Evolutionary conservation across 2,797 vertebrate species (phyloP), one percentile per base, ranked within the genome.

Genomic region (Avahi laniger): DNA sequence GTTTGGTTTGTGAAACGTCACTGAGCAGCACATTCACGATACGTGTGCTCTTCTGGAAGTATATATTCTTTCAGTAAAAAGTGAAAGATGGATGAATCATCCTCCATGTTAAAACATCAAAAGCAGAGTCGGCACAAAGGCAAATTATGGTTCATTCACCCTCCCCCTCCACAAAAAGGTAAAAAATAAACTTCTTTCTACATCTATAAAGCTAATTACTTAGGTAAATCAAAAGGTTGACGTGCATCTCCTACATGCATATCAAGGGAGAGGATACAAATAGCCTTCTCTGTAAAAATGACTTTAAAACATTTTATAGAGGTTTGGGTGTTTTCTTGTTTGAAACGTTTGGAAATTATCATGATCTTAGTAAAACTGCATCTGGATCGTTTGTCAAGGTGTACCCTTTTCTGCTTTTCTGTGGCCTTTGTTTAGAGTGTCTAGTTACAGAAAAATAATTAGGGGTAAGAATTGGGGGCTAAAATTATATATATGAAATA

Each of bases 381-480:
- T 24, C 41, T 89, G 52, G 43, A 59, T 38, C 24, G 18, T 88
- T 65, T 79, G 22, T 92, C 87, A 35, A 38, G 48, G 41, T 52
- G 9, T 76, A 24, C 17, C 5, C 12, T 65, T 92, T 84, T 93
- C 43, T 79, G 92, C 80, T 93, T 96, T 95, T 82, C 63, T 97
- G 91, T 96, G 96, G 92, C 96, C 89, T 97, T 97, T 83, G 43
- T 96, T 98, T 92, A 73, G 41, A 75, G 61, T 70, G 93, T 61
- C 80, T 97, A 69, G 91, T 83, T 84, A 86, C 57, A 75, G 54
- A 57, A 41, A 95, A 57, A 81, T 96, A 93, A 48, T 69, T 59
- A 89, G 69, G 30, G 65, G 73, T 41, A 90, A 0, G 0, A 80
- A 85, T 17, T 75, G 48, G 20, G 30, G 7, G 30, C 41, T 35